Conservation (phyloP, 2,888 invertebrate genomes). For the Tachystola acroxantha region DNA sequence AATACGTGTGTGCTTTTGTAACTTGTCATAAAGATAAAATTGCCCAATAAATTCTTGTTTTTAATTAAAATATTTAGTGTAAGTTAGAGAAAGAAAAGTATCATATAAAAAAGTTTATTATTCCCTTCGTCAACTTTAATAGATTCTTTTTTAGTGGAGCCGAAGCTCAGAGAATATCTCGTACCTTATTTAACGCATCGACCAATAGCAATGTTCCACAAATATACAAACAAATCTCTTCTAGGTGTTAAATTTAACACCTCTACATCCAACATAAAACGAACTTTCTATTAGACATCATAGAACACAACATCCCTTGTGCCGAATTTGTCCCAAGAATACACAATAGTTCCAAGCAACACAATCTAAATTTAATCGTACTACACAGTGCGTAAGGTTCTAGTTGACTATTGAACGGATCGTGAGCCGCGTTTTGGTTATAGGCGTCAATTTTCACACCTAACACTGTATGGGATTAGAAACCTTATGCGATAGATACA, state of each 20-base stretch:
- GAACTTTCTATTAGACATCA: slow-evolving; percentile 6
- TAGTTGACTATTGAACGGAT: slow-evolving; percentile 13
- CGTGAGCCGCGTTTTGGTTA: slow-evolving; percentile 31
- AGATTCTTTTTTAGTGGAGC: no score
- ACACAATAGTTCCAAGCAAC: slow-evolving; percentile 21
- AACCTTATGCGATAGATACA: slow-evolving; percentile 14
- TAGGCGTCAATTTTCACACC: slow-evolving; percentile 77
- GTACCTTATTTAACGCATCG: no score
- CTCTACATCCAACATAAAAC: slow-evolving; percentile 19
- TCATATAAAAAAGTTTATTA: no score
- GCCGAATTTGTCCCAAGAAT: slow-evolving; percentile 5
- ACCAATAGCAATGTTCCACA: slow-evolving; percentile 52
- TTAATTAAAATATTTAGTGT: no score
- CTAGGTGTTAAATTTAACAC: slow-evolving; percentile 54
- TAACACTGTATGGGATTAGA: slow-evolving; percentile 22
- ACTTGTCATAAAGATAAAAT: no score
- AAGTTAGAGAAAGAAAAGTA: no score
- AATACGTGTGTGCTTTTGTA: no score
- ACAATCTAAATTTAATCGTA: slow-evolving; percentile 31
- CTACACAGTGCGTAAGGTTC: slow-evolving; percentile 18
- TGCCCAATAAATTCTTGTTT: no score
- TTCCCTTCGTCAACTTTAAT: no score
- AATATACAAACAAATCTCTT: slow-evolving; percentile 43
- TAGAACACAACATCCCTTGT: slow-evolving; percentile 17
- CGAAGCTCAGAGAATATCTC: no score